A percentile compares a stretch with the other conserved stretches of the same genome.
phyloP scores from a whole-genome alignment of 64 coral and sea anemone species.

The Montipora cactus region DNA sequence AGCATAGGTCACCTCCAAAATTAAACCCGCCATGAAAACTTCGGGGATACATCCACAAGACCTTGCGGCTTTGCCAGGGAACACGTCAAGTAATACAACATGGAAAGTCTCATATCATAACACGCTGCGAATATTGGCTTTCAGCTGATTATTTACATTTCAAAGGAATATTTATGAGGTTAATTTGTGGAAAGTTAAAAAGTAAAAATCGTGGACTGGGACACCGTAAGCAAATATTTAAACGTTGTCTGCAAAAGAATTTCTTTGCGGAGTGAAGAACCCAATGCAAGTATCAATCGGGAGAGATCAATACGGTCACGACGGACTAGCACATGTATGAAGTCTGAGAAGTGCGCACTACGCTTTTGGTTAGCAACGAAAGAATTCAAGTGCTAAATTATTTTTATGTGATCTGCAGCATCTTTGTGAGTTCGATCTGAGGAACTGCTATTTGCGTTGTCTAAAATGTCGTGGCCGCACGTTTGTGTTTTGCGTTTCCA shows the following conservation, averaged over 20 bases:
- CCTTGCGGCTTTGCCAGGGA: background rate
- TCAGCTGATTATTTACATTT: background rate
- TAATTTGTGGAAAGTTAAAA: background rate
- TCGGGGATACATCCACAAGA: background rate
- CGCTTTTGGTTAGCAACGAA: constrained; percentile 27
- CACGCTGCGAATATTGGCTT: too few species aligned
- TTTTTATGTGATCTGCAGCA: background rate
- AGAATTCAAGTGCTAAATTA: constrained; percentile 11
- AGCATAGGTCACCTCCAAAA: background rate
- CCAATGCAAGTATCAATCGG: background rate
- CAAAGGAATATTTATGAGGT: constrained; percentile 10
- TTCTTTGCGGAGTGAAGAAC: background rate
- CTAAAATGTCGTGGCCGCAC: background rate
- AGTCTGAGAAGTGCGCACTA: background rate
- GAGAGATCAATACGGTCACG: background rate
- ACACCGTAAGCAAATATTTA: background rate
- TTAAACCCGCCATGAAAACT: background rate
- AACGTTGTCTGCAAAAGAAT: background rate
- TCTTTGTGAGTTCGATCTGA: background rate
- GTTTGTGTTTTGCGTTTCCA: background rate
- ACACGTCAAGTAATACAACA: background rate
- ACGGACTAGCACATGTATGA: too few species aligned
- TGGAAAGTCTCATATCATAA: background rate
- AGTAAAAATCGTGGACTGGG: background rate
- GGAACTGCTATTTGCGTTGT: background rate